Evolutionary conservation across 2,888 invertebrate species (phyloP), one percentile per base, ranked within the genome.

Genomic region (Calliphora vomitoria): DNA sequence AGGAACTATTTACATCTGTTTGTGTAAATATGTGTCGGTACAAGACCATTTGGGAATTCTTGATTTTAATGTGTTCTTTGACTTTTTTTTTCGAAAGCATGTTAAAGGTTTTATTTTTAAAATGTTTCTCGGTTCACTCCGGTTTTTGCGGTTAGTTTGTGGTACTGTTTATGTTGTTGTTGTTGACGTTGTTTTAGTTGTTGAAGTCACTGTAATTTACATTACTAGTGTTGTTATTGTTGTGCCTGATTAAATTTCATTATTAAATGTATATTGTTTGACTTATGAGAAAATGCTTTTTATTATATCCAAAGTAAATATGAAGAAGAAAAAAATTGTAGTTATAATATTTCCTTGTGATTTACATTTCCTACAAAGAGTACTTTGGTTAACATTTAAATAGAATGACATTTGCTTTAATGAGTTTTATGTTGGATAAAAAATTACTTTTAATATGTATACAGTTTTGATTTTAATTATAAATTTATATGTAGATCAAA

Each of bases 161-260:
- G 68, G 53, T 53, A 74, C 71, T 64, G 20, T 84, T 62, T 35
- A 41, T 13, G 35, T 62, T 50, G 10, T 18, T 71, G 6, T 25
- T 25, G 25, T 47, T 20, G 18, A 69, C 10, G n/a, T 18, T 55
- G 13, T 74, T 66, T 1, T 11, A 47, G 55, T 60, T 66, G n/a
- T 58, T 47, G 50, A 15, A 68, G 4, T 50, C 50, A 11, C 64
- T 71, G 38, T 50, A 66, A 8, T 35, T 25, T 62, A 20, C 31
- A 44, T 5, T 72, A 25, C 20, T 6, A 41, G 10, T 3, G 35
- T 60, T 62, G 41, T 35, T 6, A 41, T 15, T 5, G 35, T 60
- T 62, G 41, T 41, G 75, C 74, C 50, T 66, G 82, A 83, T 83
- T 86, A n/a, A 64, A 75, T 86, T 86, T 60, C 86, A 74, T 71